Evolutionary conservation across 1,140 invertebrate genomes (phyloP).

Genomic region (Drosophila insularis): DNA sequence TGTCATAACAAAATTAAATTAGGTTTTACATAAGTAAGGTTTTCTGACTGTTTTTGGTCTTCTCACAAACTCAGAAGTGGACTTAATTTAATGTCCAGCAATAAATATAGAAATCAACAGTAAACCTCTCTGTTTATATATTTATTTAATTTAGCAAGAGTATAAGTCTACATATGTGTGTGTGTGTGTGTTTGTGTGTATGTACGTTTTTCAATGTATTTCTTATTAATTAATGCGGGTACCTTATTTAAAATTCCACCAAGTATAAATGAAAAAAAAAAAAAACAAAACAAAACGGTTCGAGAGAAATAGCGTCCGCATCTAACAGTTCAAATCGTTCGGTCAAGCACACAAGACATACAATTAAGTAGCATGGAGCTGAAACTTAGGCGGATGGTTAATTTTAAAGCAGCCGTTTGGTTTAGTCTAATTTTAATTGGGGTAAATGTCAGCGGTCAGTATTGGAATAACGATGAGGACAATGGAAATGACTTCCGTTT

Average conservation of each 20-base stretch:
- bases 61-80: too few species aligned
- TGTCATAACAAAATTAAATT: too few species aligned
- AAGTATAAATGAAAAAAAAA: slow-evolving; percentile 42
- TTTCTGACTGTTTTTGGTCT: too few species aligned
- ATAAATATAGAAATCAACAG: neutral
- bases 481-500: slow-evolving; percentile 1
- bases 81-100: neutral
- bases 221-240: slow-evolving; percentile 57
- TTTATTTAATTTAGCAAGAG: neutral
- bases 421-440: slow-evolving; percentile 16
- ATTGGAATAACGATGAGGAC: slow-evolving; percentile 10
- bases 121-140: neutral
- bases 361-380: slow-evolving; percentile 14
- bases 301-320: slow-evolving; percentile 8
- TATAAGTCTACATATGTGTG: neutral
- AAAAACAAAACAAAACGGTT: neutral
- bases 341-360: slow-evolving; percentile 36
- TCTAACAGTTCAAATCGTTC: slow-evolving; percentile 36
- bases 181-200: neutral
- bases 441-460: slow-evolving; percentile 27
- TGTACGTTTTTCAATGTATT: slow-evolving; percentile 41
- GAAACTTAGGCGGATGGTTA: neutral
- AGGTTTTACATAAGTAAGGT: too few species aligned
- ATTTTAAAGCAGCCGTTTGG: neutral
- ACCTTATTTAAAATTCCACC: slow-evolving; percentile 51